Evolutionary conservation across 2,888 invertebrate genomes (phyloP).

Genomic region (Sinotaia quadrata): DNA sequence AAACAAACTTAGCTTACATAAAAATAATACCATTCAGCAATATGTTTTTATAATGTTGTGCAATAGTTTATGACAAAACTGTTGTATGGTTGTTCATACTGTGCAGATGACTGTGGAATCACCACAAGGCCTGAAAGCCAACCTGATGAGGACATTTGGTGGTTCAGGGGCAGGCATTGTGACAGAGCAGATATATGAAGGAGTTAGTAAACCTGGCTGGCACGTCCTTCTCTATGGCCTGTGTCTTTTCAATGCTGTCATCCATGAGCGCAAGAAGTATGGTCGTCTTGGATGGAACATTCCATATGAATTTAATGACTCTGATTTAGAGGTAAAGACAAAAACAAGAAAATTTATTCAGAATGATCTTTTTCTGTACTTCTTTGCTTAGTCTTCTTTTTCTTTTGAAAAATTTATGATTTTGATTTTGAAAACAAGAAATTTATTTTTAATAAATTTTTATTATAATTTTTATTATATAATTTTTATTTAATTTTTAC

Average conservation of each 20-base stretch:
- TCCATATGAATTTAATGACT: conserved; percentile 72
- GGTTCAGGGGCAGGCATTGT: conserved; percentile 66
- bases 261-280: conserved; percentile 72
- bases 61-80: background rate
- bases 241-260: conserved; percentile 71
- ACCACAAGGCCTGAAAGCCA: conserved; percentile 69
- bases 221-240: conserved; percentile 68
- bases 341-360: no score
- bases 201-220: conserved; percentile 55
- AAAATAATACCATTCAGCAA: background rate
- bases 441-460: no score
- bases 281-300: conserved; percentile 72
- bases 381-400: no score
- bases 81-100: background rate
- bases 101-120: conserved; percentile 71
- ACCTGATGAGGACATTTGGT: conserved; percentile 68
- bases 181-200: conserved; percentile 63
- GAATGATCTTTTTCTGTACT: no score
- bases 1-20: background rate
- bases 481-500: no score
- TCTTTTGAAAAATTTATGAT: no score
- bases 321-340: conserved; percentile 71
- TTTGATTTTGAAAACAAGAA: no score
- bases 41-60: background rate
- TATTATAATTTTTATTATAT: no score